These are phyloP conservation scores for Drosophila rufa DNA, from an alignment of 1,140 invertebrate genomes.

Conservation along the genomic window DNA sequence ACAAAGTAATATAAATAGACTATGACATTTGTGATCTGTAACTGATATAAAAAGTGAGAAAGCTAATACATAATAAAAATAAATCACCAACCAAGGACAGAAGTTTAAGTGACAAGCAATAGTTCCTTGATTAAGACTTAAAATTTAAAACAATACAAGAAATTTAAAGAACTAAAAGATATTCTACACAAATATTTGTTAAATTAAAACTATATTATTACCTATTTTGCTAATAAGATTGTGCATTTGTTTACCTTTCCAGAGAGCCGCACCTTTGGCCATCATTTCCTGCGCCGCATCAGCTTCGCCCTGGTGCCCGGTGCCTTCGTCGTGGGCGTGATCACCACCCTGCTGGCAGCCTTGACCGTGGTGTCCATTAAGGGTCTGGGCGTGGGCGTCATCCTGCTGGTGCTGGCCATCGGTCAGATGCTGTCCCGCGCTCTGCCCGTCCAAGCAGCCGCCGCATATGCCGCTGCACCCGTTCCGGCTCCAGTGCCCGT, in stretches of 20 bases:
- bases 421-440: constrained; percentile 83
- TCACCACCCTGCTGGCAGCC: constrained; percentile 87
- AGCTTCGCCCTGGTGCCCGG: constrained; percentile 87
- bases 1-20: too few species aligned
- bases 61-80: neutral
- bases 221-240: too few species aligned
- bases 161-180: neutral
- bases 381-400: constrained; percentile 87
- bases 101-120: neutral
- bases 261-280: constrained; percentile 87
- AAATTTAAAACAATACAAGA: neutral
- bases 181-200: too few species aligned
- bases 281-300: constrained; percentile 87
- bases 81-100: too few species aligned
- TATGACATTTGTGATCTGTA: too few species aligned
- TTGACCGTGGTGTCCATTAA: constrained; percentile 88
- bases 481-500: constrained; percentile 75
- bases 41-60: too few species aligned
- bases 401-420: constrained; percentile 80
- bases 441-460: constrained; percentile 77
- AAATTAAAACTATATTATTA: too few species aligned
- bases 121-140: neutral
- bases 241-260: constrained; percentile 5
- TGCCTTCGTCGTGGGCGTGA: constrained; percentile 88
- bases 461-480: constrained; percentile 66